Percentiles rank a stretch among this genome's conserved stretches.
These are phyloP conservation scores for Netelia melanura DNA, from an alignment of 2,888 invertebrate genomes.

Conservation along the genomic window DNA sequence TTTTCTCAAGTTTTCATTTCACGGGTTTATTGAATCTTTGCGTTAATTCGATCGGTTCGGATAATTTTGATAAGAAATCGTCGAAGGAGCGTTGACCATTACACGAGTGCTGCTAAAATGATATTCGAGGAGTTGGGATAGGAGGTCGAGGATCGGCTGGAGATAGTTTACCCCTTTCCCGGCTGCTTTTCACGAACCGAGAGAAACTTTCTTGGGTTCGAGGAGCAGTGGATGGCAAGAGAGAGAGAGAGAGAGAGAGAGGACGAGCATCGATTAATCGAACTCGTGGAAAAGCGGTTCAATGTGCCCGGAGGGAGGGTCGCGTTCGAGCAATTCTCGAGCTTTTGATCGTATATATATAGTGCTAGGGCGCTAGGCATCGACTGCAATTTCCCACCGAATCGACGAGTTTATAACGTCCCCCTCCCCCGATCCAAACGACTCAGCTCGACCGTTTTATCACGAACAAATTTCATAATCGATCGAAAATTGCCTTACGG, in stretches of 20 bases:
- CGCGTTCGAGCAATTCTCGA: conserved; percentile 45
- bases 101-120: conserved; percentile 43
- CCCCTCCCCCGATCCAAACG: neutral
- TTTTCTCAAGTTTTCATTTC: too few relatives aligned
- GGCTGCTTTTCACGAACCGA: conserved; percentile 24
- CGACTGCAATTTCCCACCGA: conserved; percentile 30
- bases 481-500: conserved; percentile 25
- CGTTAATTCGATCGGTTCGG: too few relatives aligned
- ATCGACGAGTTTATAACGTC: conserved; percentile 31
- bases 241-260: conserved; percentile 29
- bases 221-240: neutral
- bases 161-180: conserved; percentile 29
- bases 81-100: neutral
- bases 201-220: conserved; percentile 42
- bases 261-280: conserved; percentile 60
- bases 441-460: conserved; percentile 20
- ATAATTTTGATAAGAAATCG: neutral
- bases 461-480: conserved; percentile 35
- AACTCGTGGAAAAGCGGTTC: conserved; percentile 52
- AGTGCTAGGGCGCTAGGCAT: conserved; percentile 7
- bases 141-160: neutral
- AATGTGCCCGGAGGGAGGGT: conserved; percentile 34
- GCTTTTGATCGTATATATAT: conserved; percentile 20
- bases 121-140: conserved; percentile 29
- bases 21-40: too few relatives aligned